Evolutionary conservation across 1,140 invertebrate genomes (phyloP).

Genomic region (Drosophila ficusphila): DNA sequence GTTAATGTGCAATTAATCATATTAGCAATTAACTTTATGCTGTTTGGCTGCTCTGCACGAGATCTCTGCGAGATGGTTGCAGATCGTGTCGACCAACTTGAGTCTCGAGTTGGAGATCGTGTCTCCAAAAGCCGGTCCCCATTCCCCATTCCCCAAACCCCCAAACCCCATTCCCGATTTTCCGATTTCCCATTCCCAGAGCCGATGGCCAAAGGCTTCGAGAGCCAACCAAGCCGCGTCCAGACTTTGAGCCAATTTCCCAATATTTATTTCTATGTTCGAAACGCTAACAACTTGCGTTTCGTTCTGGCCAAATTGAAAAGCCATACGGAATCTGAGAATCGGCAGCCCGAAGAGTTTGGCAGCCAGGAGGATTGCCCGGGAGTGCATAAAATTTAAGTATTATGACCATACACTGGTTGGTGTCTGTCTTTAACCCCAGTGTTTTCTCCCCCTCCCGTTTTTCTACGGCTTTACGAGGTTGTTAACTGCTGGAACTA

Average conservation of each 20-base stretch:
- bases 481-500: constrained; percentile 63
- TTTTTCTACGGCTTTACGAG: constrained; percentile 49
- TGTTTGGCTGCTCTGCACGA: constrained; percentile 75
- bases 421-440: constrained; percentile 10
- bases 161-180: constrained; percentile 42
- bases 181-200: constrained; percentile 36
- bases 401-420: constrained; percentile 66
- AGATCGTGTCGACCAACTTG: constrained; percentile 56
- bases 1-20: constrained; percentile 83
- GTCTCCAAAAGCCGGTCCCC: constrained; percentile 69
- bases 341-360: constrained; percentile 12
- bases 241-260: constrained; percentile 69
- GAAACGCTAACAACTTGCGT: constrained; percentile 68
- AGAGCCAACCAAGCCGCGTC: background rate
- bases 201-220: constrained; percentile 13
- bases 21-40: constrained; percentile 83
- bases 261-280: constrained; percentile 78
- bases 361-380: constrained; percentile 27
- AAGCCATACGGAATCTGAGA: constrained; percentile 67
- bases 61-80: constrained; percentile 55
- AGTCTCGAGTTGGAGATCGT: constrained; percentile 40
- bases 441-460: background rate
- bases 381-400: constrained; percentile 76
- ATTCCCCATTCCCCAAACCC: constrained; percentile 33
- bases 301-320: constrained; percentile 67